These are phyloP conservation scores for Casuarius casuarius DNA, from an alignment of 2,113 vertebrate species.

Conservation along the genomic window DNA sequence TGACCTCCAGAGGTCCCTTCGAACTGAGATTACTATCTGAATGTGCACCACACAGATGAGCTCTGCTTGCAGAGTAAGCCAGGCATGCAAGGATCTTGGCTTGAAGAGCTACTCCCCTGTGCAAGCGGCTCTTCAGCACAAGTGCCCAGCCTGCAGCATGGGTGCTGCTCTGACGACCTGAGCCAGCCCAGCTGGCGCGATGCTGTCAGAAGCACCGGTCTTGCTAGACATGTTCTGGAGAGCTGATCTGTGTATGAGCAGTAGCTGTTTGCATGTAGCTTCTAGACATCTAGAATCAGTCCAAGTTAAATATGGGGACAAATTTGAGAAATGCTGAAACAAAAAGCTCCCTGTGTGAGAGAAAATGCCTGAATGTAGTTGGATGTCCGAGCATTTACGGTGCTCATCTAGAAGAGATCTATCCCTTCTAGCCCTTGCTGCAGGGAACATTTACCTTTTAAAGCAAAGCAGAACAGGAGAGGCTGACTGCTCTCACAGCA, in stretches of 20 bases:
- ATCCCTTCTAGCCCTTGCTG: neutral
- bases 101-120: no score
- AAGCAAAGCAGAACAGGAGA: neutral
- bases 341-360: neutral
- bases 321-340: neutral
- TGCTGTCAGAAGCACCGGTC: neutral
- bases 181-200: neutral
- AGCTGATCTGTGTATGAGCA: no score
- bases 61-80: neutral
- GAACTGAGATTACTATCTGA: neutral
- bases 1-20: neutral
- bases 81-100: neutral
- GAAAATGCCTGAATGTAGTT: neutral
- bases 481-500: neutral
- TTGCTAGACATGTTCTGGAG: neutral
- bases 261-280: no score
- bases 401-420: neutral
- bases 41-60: neutral
- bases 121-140: neutral
- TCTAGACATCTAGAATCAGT: neutral
- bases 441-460: no score
- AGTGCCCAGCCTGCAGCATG: neutral
- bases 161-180: neutral
- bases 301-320: neutral
- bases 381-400: neutral